Conservation (phyloP, 1,140 invertebrate species). For the Aradophagus sp. region DNA sequence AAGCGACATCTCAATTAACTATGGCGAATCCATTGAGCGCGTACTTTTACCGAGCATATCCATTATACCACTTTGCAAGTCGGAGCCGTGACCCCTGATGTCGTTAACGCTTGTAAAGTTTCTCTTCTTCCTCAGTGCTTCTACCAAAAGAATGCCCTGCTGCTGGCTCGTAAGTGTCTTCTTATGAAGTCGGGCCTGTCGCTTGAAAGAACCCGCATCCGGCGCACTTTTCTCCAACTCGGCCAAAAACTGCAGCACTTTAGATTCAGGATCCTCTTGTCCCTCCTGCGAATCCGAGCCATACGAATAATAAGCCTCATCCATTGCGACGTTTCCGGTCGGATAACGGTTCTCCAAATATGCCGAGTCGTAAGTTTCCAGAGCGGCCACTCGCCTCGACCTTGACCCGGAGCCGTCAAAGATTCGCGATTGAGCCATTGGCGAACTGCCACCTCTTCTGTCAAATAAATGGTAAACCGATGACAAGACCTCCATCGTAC, state of each 20-base stretch:
- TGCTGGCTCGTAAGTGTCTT: constrained; percentile 80
- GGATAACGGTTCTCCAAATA: constrained; percentile 49
- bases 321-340: constrained; percentile 24
- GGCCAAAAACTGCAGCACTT: constrained; percentile 61
- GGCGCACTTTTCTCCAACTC: constrained; percentile 58
- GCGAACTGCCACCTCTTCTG: constrained; percentile 9
- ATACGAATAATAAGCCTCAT: constrained; percentile 46
- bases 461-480: constrained; percentile 8
- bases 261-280: constrained; percentile 24
- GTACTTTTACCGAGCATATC: constrained; percentile 89
- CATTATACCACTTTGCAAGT: constrained; percentile 83
- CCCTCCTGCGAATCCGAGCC: constrained; percentile 35
- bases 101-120: constrained; percentile 70
- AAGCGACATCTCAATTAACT: constrained; percentile 40
- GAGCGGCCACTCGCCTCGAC: constrained; percentile 15
- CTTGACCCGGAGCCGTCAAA: constrained; percentile 30
- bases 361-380: constrained; percentile 29
- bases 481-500: constrained; percentile 25
- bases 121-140: constrained; percentile 81
- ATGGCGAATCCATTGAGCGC: constrained; percentile 55
- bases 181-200: constrained; percentile 64
- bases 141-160: constrained; percentile 82
- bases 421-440: constrained; percentile 8
- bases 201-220: constrained; percentile 56
- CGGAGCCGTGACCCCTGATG: constrained; percentile 69